Conservation (phyloP, 2,888 invertebrate species). For the Silvanus unidentatus region DNA sequence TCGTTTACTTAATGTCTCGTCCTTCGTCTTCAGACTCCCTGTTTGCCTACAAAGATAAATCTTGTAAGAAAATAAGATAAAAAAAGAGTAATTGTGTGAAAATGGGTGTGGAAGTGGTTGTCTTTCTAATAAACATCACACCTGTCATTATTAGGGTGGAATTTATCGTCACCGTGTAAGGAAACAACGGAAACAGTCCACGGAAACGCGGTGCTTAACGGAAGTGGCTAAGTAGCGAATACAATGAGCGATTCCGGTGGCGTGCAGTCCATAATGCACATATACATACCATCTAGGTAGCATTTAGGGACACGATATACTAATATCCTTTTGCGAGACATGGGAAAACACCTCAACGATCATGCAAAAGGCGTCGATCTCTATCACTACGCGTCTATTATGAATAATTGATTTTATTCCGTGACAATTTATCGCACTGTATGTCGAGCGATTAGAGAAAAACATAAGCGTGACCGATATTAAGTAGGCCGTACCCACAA, state of each 20-base stretch:
- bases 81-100: background rate
- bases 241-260: conserved; percentile 48
- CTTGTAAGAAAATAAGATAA: background rate
- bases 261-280: conserved; percentile 36
- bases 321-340: conserved; percentile 24
- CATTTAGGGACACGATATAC: conserved; percentile 22
- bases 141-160: conserved; percentile 28
- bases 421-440: conserved; percentile 21
- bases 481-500: conserved; percentile 12
- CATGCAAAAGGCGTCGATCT: conserved; percentile 18
- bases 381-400: conserved; percentile 13
- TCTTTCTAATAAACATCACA: conserved; percentile 28
- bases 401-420: conserved; percentile 25
- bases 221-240: conserved; percentile 47
- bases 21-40: background rate
- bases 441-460: too few species aligned
- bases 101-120: background rate
- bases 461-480: conserved; percentile 28
- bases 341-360: conserved; percentile 33
- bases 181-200: conserved; percentile 44
- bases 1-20: conserved; percentile 9
- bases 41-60: background rate
- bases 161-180: conserved; percentile 28
- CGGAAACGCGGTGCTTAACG: conserved; percentile 45
- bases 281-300: conserved; percentile 13